These are phyloP conservation scores for Trichomalopsis sarcophagae DNA, from an alignment of 1,140 invertebrate species.

Conservation along the genomic window DNA sequence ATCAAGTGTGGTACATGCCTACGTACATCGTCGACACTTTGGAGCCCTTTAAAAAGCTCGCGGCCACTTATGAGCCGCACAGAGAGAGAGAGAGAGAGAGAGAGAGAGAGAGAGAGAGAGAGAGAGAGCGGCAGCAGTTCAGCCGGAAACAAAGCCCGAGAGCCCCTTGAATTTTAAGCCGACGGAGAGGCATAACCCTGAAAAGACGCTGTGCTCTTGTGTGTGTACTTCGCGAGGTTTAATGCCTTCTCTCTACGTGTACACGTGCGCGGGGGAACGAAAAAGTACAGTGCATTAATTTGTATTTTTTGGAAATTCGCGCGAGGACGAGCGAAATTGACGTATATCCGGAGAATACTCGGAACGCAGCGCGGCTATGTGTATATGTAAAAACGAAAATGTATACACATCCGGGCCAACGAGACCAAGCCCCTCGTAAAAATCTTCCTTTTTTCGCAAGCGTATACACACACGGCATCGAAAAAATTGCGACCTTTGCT, in stretches of 20 bases:
- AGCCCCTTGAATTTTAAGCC: not conserved
- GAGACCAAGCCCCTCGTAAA: not conserved
- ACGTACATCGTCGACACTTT: no score
- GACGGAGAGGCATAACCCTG: not conserved
- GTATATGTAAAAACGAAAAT: not conserved
- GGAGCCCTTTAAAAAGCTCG: not conserved
- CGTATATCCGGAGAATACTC: not conserved
- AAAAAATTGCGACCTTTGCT: no score
- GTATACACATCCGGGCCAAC: no score
- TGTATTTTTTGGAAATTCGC: not conserved
- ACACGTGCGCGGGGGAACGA: no score
- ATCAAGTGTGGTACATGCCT: no score
- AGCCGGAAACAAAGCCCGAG: not conserved
- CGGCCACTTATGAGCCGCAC: not conserved
- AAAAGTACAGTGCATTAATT: not conserved
- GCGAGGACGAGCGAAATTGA: not conserved
- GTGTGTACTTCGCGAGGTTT: not conserved
- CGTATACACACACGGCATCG: no score
- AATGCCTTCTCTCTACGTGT: not conserved
- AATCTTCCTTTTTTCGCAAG: not conserved
- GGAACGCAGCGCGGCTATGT: not conserved
- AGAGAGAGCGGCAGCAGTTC: not conserved
- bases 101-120: no score
- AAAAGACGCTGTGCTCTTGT: not conserved
- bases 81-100: no score